Percentiles rank a stretch among this genome's conserved stretches.
phyloP scores from a whole-genome alignment of 2,113 vertebrate genomes.

The Hylia prasina region DNA sequence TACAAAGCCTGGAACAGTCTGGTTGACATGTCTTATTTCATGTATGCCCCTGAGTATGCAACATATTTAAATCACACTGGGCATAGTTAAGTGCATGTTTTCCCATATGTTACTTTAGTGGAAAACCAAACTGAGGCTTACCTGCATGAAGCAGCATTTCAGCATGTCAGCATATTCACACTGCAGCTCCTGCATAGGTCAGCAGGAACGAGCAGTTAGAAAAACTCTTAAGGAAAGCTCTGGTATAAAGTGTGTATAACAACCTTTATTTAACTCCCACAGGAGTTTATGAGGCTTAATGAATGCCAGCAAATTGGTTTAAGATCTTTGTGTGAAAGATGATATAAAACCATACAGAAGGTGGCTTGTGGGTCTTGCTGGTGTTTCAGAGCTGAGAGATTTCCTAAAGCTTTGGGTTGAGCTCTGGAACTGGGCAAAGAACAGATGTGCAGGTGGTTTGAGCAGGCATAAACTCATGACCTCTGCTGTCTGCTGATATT shows the following conservation, averaged over 20 bases:
- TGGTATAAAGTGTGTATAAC: neutral
- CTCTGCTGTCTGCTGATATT: neutral
- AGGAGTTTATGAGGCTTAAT: neutral
- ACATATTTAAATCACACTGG: neutral
- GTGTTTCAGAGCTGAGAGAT: neutral
- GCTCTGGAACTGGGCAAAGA: neutral
- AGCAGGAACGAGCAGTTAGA: neutral
- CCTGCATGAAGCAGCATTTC: neutral
- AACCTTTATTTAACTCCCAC: neutral
- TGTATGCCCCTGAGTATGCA: neutral
- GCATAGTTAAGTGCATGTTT: neutral
- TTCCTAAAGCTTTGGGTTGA: neutral
- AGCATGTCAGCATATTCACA: conserved; percentile 3
- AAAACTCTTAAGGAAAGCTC: neutral
- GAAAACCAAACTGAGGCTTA: conserved; percentile 20
- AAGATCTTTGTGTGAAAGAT: neutral
- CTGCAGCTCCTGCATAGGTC: neutral
- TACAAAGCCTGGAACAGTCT: neutral
- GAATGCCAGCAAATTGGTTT: neutral
- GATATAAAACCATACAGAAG: neutral
- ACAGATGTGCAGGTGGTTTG: neutral
- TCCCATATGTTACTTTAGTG: neutral
- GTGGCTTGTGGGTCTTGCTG: neutral
- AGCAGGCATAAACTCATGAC: neutral
- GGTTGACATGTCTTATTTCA: neutral